Conservation (phyloP, 1,140 invertebrate genomes). For the Drosophila miranda region DNA sequence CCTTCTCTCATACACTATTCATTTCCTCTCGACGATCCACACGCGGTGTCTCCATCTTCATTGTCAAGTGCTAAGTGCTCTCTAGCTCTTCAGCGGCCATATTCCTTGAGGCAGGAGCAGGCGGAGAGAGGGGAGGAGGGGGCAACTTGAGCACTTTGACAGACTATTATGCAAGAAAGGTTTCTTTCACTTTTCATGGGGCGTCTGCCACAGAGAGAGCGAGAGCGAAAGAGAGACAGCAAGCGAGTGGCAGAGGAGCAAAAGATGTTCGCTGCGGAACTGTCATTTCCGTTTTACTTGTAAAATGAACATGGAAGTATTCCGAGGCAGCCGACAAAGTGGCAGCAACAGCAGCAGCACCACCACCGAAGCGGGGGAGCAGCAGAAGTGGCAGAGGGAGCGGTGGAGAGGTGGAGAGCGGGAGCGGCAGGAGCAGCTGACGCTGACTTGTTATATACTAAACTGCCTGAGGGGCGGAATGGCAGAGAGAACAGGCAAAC, state of each 20-base stretch:
- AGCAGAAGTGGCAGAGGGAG: slow-evolving; percentile 11
- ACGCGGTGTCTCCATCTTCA: too few relatives aligned
- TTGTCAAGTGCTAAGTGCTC: too few relatives aligned
- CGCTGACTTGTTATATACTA: slow-evolving; percentile 80
- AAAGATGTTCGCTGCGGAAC: slow-evolving; percentile 80
- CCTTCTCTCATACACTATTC: too few relatives aligned
- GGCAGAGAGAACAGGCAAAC: slow-evolving; percentile 52
- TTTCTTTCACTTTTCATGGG: slow-evolving; percentile 72
- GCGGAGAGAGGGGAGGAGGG: background rate
- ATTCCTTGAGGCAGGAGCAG: too few relatives aligned
- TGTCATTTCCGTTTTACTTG: slow-evolving; percentile 82
- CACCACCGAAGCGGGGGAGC: slow-evolving; percentile 6
- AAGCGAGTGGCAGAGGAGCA: slow-evolving; percentile 33
- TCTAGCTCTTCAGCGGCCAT: too few relatives aligned
- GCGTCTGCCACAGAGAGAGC: background rate
- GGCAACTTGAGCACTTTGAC: slow-evolving; percentile 67
- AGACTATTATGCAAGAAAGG: slow-evolving; percentile 80
- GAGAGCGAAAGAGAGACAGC: slow-evolving; percentile 17
- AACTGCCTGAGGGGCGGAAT: slow-evolving; percentile 53
- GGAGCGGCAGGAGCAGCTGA: slow-evolving; percentile 65
- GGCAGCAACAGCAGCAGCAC: slow-evolving; percentile 32
- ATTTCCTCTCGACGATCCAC: too few relatives aligned
- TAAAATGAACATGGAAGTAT: slow-evolving; percentile 81
- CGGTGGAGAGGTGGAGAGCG: slow-evolving; percentile 22
- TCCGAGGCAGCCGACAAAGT: slow-evolving; percentile 78